Base-by-base conservation (phyloP, 2,113 vertebrate species). In the Tenebrosternarchus preto region DNA sequence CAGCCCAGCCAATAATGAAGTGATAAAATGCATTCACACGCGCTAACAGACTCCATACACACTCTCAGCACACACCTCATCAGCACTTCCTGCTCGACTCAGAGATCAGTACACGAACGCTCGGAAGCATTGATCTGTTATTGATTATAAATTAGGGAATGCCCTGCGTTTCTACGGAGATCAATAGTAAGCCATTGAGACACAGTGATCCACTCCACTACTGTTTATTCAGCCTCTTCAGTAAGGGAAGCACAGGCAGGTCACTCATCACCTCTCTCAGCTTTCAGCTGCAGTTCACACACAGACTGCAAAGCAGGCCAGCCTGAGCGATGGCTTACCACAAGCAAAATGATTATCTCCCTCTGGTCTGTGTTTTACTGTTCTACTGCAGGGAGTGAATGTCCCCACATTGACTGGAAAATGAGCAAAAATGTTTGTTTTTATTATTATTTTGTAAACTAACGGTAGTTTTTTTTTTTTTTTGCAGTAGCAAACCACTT, bases 121-220 rank as follows among this genome's bases (percentile, higher is more conserved):
- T 82, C 68, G 60, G 66, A 43, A 33, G 61, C 89, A 93, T 92
- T 88, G 91, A 93, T 91, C 87, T 85, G 80, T 56, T 87, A 93
- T 93, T 89, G 92, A 93, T 93, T 93, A 88, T 85, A 89, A 88
- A 92, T 93, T 93, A 92, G 88, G 90, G 87, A 88, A 88, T 88
- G 87, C 83, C 92, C 89, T 88, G 89, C 90, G 90, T 90, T 86
- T 73, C 82, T 86, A 88, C 86, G 83, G 74, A 82, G 88, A 84
- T 86, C 91, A 89, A 92, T 89, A 88, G 86, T n/a, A 31, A 72
- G 77, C 82, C 85, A 80, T 86, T 84, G 79, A 88, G 89, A 89
- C 80, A 86, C 85, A 86, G 82, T 88, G 87, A 88, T 80, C 81
- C 59, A 84, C 79, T 80, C 79, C 79, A 68, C 61, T 63, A 66